phyloP scores from a whole-genome alignment of 2,888 invertebrate species.

The Lithophane leautieri region DNA sequence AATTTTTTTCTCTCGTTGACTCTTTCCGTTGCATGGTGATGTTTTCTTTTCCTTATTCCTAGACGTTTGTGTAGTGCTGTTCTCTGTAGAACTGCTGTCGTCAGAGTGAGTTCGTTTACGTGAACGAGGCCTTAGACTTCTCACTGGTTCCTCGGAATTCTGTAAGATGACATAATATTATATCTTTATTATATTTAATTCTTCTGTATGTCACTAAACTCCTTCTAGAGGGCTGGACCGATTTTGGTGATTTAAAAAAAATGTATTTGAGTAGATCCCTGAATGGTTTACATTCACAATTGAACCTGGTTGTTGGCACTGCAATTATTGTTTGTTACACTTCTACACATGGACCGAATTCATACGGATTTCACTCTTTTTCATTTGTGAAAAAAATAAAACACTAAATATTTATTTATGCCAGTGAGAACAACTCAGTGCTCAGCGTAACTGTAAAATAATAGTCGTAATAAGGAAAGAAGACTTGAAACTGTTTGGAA shows the following conservation, averaged over 20 bases:
- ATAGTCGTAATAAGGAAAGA: constrained; percentile 13
- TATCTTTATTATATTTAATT: neutral
- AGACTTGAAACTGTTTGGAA: neutral
- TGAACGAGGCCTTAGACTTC: constrained; percentile 91
- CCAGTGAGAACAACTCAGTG: neutral
- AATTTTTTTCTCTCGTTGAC: constrained; percentile 91
- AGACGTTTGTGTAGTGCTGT: constrained; percentile 74
- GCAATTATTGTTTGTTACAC: neutral
- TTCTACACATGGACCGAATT: neutral
- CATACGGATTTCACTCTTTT: neutral
- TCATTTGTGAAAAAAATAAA: neutral
- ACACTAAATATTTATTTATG: neutral
- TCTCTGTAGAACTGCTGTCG: constrained; percentile 89
- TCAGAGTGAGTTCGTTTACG: constrained; percentile 91
- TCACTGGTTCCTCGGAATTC: constrained; percentile 87
- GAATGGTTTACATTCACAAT: too few relatives aligned
- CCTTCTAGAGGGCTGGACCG: too few relatives aligned
- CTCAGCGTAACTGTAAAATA: neutral
- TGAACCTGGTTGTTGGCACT: too few relatives aligned
- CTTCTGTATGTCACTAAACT: too few relatives aligned
- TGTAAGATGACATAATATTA: constrained; percentile 63
- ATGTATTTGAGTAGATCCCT: too few relatives aligned
- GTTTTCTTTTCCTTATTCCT: constrained; percentile 81
- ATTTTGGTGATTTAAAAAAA: too few relatives aligned
- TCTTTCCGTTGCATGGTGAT: constrained; percentile 85